phyloP scores from a whole-genome alignment of 1,140 invertebrate species.

The Frieseomelitta varia region DNA sequence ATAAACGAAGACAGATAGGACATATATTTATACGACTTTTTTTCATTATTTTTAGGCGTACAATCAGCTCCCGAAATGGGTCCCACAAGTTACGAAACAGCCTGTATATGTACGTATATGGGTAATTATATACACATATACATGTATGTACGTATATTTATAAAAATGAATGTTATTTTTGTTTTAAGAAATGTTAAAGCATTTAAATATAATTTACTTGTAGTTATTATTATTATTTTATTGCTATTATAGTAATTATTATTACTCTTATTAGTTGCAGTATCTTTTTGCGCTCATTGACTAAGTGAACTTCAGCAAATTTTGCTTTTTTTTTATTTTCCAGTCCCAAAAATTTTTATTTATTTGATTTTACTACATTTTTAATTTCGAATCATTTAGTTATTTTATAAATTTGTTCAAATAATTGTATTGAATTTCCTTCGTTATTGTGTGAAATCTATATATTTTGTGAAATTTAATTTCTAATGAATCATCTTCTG shows the following conservation, averaged over 20 bases:
- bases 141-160: conserved; percentile 41
- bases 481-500: neutral
- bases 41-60: no score
- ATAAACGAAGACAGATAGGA: no score
- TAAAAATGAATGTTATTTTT: conserved; percentile 60
- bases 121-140: conserved; percentile 34
- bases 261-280: conserved; percentile 10
- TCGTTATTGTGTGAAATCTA: no score
- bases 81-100: no score
- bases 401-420: neutral
- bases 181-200: conserved; percentile 59
- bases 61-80: no score
- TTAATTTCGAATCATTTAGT: neutral
- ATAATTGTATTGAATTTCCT: no score
- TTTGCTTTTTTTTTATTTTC: neutral
- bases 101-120: conserved; percentile 41
- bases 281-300: neutral
- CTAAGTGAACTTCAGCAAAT: neutral
- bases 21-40: no score
- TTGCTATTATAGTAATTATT: conserved; percentile 20
- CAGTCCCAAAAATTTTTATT: neutral
- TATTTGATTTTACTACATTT: conserved; percentile 4
- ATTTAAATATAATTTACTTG: conserved; percentile 65
- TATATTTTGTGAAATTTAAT: neutral
- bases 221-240: conserved; percentile 60